These are phyloP conservation scores for Molorchus minor DNA, from an alignment of 2,888 invertebrate genomes.

Conservation along the genomic window DNA sequence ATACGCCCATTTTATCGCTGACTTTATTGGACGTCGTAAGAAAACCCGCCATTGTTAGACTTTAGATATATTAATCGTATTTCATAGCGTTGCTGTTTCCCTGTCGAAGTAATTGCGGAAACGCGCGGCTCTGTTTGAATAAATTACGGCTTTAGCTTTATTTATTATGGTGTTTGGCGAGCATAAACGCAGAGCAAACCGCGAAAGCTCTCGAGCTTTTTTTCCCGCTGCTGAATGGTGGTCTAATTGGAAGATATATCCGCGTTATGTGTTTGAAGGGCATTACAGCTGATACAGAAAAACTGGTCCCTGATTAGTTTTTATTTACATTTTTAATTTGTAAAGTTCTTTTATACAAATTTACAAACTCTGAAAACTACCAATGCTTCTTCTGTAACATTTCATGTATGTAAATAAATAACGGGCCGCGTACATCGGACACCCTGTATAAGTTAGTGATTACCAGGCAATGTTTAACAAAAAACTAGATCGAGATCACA, in stretches of 20 bases:
- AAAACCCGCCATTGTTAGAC: conserved; percentile 19
- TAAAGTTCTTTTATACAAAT: too few species aligned
- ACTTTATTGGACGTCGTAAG: conserved; percentile 19
- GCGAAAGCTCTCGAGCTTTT: not conserved
- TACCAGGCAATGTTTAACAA: too few species aligned
- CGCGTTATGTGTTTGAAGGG: not conserved
- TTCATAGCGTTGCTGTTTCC: conserved; percentile 18
- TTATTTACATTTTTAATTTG: too few species aligned
- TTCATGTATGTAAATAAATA: too few species aligned
- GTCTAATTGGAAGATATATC: not conserved
- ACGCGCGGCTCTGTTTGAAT: conserved; percentile 6
- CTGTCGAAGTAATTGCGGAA: conserved; percentile 18
- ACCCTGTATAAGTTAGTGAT: too few species aligned
- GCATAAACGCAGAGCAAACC: not conserved
- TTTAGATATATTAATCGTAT: conserved; percentile 28
- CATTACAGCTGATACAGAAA: too few species aligned
- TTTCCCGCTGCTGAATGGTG: not conserved
- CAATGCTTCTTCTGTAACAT: too few species aligned
- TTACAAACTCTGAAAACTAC: too few species aligned
- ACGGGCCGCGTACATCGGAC: too few species aligned
- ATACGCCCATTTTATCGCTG: too few species aligned
- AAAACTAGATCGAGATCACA: too few species aligned
- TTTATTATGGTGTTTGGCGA: conserved; percentile 1
- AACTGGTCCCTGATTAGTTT: too few species aligned
- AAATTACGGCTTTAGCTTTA: conserved; percentile 9